These are phyloP conservation scores for Pogonomyrmex californicus DNA, from an alignment of 1,140 invertebrate genomes.

Conservation along the genomic window DNA sequence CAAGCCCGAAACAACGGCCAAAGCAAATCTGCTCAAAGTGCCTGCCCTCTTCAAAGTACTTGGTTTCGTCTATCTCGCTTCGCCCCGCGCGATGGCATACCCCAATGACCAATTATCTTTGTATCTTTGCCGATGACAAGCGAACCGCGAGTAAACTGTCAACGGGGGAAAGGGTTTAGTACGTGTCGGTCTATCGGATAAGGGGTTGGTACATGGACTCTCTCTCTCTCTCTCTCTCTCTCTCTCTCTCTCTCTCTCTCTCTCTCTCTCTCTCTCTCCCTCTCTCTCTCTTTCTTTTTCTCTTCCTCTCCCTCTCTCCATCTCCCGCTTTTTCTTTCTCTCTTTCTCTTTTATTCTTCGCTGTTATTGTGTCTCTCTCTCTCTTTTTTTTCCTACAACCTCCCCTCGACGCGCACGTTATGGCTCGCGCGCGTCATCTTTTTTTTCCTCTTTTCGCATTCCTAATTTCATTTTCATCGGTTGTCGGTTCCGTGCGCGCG, in stretches of 20 bases:
- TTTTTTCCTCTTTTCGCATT: constrained; percentile 52
- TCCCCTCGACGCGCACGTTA: constrained; percentile 20
- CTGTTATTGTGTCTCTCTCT: constrained; percentile 7
- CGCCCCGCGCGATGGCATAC: constrained; percentile 80
- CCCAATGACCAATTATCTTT: constrained; percentile 86
- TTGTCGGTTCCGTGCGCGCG: constrained; percentile 24
- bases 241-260: constrained; percentile 6
- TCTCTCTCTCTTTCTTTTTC: background rate
- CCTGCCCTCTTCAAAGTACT: constrained; percentile 82
- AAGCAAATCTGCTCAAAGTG: constrained; percentile 86
- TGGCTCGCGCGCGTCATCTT: constrained; percentile 21
- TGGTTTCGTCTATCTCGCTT: constrained; percentile 80
- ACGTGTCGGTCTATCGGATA: constrained; percentile 76
- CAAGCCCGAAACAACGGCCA: constrained; percentile 85
- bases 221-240: constrained; percentile 47
- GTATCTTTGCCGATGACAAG: constrained; percentile 86
- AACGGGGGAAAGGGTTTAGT: constrained; percentile 84
- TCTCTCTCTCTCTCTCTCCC: background rate
- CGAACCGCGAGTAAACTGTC: constrained; percentile 84
- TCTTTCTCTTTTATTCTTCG: constrained; percentile 14
- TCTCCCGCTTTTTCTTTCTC: background rate
- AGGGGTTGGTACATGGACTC: constrained; percentile 61
- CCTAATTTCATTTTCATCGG: constrained; percentile 67
- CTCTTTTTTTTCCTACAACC: background rate
- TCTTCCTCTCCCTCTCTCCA: background rate